phyloP scores from a whole-genome alignment of 1,140 invertebrate species.

The Drosophila lini region DNA sequence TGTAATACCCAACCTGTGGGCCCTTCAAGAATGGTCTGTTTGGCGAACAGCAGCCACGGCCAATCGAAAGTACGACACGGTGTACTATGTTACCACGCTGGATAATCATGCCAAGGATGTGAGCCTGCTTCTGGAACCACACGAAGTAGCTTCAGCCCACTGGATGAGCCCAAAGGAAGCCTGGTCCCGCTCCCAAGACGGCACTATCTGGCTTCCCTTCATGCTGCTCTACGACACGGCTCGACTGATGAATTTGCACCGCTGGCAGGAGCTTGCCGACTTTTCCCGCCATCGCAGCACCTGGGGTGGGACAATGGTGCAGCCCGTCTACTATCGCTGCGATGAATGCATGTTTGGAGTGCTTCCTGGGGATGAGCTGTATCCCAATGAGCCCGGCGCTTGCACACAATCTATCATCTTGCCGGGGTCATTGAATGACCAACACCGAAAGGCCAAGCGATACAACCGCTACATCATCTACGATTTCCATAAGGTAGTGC shows the following conservation, averaged over 20 bases:
- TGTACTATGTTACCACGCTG: slow-evolving; percentile 91
- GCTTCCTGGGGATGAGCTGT: slow-evolving; percentile 84
- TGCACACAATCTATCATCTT: slow-evolving; percentile 48
- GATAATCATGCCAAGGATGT: slow-evolving; percentile 58
- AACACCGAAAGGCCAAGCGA: slow-evolving; percentile 41
- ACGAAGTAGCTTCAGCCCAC: slow-evolving; percentile 54
- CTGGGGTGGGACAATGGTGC: slow-evolving; percentile 81
- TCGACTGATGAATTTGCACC: slow-evolving; percentile 83
- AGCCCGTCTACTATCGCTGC: slow-evolving; percentile 84
- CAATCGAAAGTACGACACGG: slow-evolving; percentile 89
- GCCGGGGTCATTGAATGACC: slow-evolving; percentile 31
- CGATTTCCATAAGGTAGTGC: slow-evolving; percentile 54
- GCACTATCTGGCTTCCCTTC: slow-evolving; percentile 88
- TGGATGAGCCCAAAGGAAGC: slow-evolving; percentile 54
- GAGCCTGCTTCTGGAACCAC: slow-evolving; percentile 56
- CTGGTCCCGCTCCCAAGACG: slow-evolving; percentile 85
- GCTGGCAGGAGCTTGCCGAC: slow-evolving; percentile 82
- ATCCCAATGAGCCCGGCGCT: slow-evolving; percentile 63
- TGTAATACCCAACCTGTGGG: slow-evolving; percentile 92
- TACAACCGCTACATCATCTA: slow-evolving; percentile 72
- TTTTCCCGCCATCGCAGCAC: slow-evolving; percentile 58
- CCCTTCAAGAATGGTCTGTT: slow-evolving; percentile 92
- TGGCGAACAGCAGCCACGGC: slow-evolving; percentile 90
- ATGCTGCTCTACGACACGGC: slow-evolving; percentile 85
- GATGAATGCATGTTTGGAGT: slow-evolving; percentile 73